Evolutionary conservation across 2,797 vertebrate genomes (phyloP).

Genomic region (Poeciliopsis paucimaculata): DNA sequence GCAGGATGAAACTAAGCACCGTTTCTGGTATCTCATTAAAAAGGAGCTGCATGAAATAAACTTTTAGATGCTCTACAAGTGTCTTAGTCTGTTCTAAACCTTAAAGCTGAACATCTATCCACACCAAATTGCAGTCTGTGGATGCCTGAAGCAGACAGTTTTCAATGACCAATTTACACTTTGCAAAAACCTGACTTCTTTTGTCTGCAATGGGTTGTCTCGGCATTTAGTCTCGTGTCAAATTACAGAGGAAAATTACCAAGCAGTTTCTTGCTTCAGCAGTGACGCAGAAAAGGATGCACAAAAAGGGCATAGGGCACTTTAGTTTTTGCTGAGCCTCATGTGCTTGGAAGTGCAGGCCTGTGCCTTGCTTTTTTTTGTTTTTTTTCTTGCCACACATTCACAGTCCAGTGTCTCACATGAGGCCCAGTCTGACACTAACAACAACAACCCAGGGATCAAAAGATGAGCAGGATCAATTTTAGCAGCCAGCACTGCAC

Average conservation of each 20-base stretch:
- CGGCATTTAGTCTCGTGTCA: not conserved
- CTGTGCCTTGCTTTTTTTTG: not conserved
- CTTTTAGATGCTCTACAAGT: not conserved
- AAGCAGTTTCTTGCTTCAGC: not conserved
- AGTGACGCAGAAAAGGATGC: not conserved
- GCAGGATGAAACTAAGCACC: not conserved
- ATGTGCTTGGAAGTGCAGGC: not conserved
- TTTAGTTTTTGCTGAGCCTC: not conserved
- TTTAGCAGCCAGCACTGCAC: slow-evolving; percentile 1
- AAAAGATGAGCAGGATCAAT: slow-evolving; percentile 3
- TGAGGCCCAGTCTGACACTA: not conserved
- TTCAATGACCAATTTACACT: not conserved
- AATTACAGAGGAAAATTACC: not conserved
- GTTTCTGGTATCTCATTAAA: not conserved
- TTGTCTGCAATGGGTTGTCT: not conserved
- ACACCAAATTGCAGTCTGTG: not conserved
- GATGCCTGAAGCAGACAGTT: not conserved
- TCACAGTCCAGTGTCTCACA: slow-evolving; percentile 1
- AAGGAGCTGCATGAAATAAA: not conserved
- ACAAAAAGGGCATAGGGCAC: not conserved
- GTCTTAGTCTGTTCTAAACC: not conserved
- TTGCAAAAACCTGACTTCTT: not conserved
- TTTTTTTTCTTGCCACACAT: not conserved
- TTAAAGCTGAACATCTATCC: not conserved
- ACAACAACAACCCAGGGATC: not conserved